phyloP scores from a whole-genome alignment of 2,113 vertebrate genomes.

The Illadopsis cleaveri region DNA sequence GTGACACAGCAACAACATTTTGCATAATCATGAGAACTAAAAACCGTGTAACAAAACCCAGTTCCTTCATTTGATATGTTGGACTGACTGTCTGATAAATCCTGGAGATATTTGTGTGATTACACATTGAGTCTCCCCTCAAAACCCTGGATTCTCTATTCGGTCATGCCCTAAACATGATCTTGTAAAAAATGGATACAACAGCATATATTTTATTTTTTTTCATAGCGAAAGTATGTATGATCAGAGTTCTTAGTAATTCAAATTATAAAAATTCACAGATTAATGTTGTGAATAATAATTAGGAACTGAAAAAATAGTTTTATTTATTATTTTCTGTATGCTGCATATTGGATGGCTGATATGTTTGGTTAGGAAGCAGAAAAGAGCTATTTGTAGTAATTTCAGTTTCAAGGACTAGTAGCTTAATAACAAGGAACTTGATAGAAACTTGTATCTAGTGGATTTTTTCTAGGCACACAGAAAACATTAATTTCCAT shows the following conservation, averaged over 20 bases:
- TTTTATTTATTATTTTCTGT: conserved; percentile 19
- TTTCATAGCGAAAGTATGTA: neutral
- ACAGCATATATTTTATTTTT: neutral
- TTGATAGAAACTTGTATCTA: neutral
- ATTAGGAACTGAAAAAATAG: neutral
- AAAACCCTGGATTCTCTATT: neutral
- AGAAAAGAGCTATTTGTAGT: neutral
- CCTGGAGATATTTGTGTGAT: neutral
- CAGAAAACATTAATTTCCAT: conserved; percentile 14
- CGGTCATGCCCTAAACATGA: neutral
- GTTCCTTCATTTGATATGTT: neutral
- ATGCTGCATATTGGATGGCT: neutral
- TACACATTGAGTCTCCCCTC: neutral
- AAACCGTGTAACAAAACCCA: neutral
- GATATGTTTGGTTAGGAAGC: neutral
- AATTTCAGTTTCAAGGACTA: neutral
- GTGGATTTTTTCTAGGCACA: neutral
- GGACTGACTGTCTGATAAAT: neutral
- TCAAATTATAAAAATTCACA: conserved; percentile 15
- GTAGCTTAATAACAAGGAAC: neutral
- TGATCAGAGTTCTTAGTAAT: neutral
- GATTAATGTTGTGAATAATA: conserved; percentile 11
- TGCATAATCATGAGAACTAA: neutral
- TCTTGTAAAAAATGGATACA: neutral
- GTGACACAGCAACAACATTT: neutral